phyloP scores from a whole-genome alignment of 2,797 vertebrate genomes.

The Mareca strepera region DNA sequence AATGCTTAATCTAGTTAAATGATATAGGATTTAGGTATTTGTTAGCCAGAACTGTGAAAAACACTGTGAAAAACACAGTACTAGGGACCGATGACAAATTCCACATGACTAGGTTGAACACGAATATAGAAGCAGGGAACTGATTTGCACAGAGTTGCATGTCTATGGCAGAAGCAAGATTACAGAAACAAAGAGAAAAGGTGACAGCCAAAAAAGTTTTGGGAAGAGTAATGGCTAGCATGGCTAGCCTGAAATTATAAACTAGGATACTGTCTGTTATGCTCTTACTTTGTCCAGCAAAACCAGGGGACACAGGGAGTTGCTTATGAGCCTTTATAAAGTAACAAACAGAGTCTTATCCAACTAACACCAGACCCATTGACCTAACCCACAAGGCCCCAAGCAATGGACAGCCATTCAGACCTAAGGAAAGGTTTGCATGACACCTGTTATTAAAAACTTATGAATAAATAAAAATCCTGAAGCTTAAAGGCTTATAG shows the following conservation, averaged over 20 bases:
- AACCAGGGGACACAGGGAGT: not conserved
- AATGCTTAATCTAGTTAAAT: not conserved
- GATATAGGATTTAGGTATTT: not conserved
- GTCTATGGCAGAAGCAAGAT: not conserved
- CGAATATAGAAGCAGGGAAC: not conserved
- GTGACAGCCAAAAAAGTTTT: not conserved
- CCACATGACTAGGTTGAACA: not conserved
- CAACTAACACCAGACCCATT: not conserved
- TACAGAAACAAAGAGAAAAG: not conserved
- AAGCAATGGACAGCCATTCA: not conserved
- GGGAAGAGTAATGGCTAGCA: not conserved
- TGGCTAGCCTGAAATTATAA: not conserved
- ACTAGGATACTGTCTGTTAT: not conserved
- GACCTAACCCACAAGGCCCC: not conserved
- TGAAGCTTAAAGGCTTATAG: not conserved
- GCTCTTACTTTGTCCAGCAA: not conserved
- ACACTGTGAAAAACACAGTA: not conserved
- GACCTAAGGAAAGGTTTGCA: not conserved
- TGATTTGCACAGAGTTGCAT: not conserved
- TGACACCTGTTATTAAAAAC: not conserved
- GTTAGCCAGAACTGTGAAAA: not conserved
- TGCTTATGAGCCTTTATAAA: not conserved
- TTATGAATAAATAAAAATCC: not conserved
- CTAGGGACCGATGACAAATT: not conserved
- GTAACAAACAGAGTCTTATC: not conserved